Evolutionary conservation across 2,113 vertebrate species (phyloP).

Genomic region (Sprattus sprattus): DNA sequence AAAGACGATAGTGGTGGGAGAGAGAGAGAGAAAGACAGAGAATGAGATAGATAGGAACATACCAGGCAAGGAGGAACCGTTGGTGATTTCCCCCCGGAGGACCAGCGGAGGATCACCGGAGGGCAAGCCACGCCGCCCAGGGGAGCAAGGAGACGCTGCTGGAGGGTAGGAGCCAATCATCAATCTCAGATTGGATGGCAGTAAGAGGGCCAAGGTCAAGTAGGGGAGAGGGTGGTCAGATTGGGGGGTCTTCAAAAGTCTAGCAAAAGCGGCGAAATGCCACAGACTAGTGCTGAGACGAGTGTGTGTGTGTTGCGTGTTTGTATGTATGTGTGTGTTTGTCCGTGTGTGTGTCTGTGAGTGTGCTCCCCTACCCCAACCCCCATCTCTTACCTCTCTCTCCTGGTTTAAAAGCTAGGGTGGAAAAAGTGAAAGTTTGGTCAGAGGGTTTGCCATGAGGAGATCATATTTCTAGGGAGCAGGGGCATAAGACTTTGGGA

Average conservation of each 20-base stretch:
- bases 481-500: neutral
- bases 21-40: slow-evolving; percentile 9
- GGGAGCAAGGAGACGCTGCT: neutral
- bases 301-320: neutral
- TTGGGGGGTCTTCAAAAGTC: neutral
- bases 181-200: neutral
- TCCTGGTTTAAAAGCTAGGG: neutral
- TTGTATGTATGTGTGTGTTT: neutral
- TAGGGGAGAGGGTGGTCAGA: neutral
- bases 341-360: neutral
- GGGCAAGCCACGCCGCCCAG: neutral
- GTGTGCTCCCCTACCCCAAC: neutral
- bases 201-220: neutral
- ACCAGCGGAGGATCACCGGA: slow-evolving; percentile 8
- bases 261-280: neutral
- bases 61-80: neutral
- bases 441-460: neutral
- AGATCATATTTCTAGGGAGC: neutral
- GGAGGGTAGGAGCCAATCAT: slow-evolving; percentile 10
- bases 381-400: neutral
- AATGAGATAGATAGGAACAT: slow-evolving; percentile 13
- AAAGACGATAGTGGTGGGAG: slow-evolving; percentile 14
- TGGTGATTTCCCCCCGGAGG: neutral
- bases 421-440: neutral
- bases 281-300: neutral